A percentile compares a stretch with the other conserved stretches of the same genome.
Conservation (phyloP, 2,888 invertebrate species). For the Leucophora obtusa region DNA sequence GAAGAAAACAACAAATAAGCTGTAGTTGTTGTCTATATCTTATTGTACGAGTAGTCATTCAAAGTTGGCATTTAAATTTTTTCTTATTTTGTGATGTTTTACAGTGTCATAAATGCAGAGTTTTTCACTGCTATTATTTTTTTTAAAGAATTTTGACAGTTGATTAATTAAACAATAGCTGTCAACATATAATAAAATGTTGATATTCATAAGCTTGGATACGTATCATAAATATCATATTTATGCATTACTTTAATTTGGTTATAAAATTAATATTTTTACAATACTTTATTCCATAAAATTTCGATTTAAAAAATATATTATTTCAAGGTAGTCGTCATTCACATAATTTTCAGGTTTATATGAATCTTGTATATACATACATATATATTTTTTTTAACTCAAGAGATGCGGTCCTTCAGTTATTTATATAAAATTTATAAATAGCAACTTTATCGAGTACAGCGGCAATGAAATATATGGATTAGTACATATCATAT, state of each 20-base stretch:
- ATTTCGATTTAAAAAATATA: conserved; percentile 1
- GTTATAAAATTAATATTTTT: background rate
- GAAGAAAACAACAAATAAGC: background rate
- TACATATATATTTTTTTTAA: no score
- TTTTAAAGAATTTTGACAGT: conserved; percentile 43
- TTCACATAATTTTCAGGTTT: background rate
- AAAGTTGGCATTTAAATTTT: conserved; percentile 39
- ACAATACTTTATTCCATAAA: background rate
- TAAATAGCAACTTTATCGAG: no score
- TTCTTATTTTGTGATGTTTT: background rate
- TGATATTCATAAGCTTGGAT: background rate
- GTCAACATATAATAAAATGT: conserved; percentile 32
- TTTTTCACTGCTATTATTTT: conserved; percentile 11
- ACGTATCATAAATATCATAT: background rate
- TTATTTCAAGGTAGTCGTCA: conserved; percentile 19
- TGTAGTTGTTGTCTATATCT: background rate
- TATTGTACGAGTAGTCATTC: background rate
- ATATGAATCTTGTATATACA: background rate
- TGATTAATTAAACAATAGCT: conserved; percentile 50
- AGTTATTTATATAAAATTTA: no score
- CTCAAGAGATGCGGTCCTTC: no score
- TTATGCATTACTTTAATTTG: conserved; percentile 1
- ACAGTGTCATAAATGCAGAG: conserved; percentile 7
- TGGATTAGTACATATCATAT: no score
- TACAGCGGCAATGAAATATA: no score